phyloP scores from a whole-genome alignment of 2,797 vertebrate species.

The Cercopithecus neglectus region DNA sequence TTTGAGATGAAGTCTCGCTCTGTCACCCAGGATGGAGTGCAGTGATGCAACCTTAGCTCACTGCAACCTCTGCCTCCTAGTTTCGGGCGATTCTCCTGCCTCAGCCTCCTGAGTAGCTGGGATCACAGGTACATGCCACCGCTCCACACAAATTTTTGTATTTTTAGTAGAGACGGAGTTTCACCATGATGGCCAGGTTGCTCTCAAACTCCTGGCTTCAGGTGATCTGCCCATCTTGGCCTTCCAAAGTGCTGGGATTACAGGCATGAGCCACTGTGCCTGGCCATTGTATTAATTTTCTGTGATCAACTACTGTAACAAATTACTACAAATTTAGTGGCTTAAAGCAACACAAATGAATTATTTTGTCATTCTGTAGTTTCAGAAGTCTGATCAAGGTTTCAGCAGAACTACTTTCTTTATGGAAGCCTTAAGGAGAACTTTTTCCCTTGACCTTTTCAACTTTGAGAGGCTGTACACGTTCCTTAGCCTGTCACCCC shows the following conservation, averaged over 20 bases:
- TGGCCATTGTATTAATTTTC: background rate
- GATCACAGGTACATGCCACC: background rate
- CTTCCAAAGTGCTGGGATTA: background rate
- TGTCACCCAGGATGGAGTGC: background rate
- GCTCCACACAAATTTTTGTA: accelerated
- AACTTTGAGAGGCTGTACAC: background rate
- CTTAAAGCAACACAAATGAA: background rate
- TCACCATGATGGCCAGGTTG: background rate
- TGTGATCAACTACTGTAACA: background rate
- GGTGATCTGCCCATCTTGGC: background rate
- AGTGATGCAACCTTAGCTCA: background rate
- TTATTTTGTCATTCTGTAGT: background rate
- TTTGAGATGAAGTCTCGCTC: background rate
- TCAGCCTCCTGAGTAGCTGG: background rate
- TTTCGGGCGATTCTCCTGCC: background rate
- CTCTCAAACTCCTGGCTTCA: background rate
- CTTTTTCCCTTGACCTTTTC: background rate
- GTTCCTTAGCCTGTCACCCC: background rate
- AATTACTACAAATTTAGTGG: background rate
- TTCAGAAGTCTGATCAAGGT: background rate
- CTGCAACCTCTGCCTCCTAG: background rate
- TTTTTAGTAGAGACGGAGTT: background rate
- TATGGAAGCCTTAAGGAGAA: background rate
- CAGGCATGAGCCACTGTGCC: background rate
- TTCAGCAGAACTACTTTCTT: background rate